Percentiles rank a stretch among this genome's conserved stretches.
Conservation (phyloP, 2,888 invertebrate genomes). For the Antitype chi region DNA sequence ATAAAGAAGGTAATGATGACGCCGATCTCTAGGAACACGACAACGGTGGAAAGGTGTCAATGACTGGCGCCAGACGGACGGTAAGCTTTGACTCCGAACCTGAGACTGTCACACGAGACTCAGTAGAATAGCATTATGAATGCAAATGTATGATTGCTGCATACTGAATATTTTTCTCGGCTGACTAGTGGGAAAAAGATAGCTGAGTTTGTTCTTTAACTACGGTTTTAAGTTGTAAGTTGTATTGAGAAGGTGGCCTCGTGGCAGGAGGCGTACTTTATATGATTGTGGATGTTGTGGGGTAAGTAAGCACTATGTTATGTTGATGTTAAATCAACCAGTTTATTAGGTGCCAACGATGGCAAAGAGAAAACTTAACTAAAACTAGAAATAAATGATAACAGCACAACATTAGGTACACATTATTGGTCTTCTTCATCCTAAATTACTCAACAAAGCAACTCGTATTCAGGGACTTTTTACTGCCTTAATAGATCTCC, state of each 20-base stretch:
- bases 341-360: not conserved
- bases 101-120: constrained; percentile 77
- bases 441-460: no score
- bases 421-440: not conserved
- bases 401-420: not conserved
- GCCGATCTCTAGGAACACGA: constrained; percentile 54
- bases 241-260: not conserved
- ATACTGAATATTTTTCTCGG: constrained; percentile 31
- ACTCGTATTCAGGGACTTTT: not conserved
- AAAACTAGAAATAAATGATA: not conserved
- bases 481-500: not conserved
- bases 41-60: constrained; percentile 76
- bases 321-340: not conserved
- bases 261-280: not conserved
- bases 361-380: not conserved
- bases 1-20: constrained; percentile 56
- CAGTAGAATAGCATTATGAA: constrained; percentile 42
- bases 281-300: not conserved
- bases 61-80: constrained; percentile 84
- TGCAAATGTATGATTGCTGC: constrained; percentile 50
- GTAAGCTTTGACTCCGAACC: constrained; percentile 76
- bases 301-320: not conserved
- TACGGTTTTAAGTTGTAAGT: not conserved
- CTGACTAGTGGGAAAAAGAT: constrained; percentile 1
- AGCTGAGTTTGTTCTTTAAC: constrained; percentile 11